A percentile compares a stretch with the other conserved stretches of the same genome.
Conservation (phyloP, 2,888 invertebrate species). For the Heliconius ismenius region DNA sequence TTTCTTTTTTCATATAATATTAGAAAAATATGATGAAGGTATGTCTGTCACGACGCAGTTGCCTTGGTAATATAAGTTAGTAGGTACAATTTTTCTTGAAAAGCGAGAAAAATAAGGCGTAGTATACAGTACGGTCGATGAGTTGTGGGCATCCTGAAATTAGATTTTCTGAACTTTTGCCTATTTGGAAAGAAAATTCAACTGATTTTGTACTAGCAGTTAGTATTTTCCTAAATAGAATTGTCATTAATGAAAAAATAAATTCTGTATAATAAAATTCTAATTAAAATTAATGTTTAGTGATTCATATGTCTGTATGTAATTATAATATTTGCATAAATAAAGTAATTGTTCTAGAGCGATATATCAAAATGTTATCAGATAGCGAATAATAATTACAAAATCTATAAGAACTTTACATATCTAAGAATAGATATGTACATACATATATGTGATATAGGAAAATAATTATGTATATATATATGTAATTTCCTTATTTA, state of each 20-base stretch:
- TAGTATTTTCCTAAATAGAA: too few species aligned
- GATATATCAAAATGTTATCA: neutral
- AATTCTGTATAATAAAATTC: too few species aligned
- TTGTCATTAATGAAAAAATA: too few species aligned
- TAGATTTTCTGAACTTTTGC: too few species aligned
- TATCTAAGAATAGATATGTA: neutral
- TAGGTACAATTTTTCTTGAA: neutral
- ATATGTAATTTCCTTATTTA: neutral
- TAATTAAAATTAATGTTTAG: neutral
- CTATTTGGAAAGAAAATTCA: too few species aligned
- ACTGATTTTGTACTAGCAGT: too few species aligned
- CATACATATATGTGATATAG: neutral
- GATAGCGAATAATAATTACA: neutral
- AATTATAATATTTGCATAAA: neutral
- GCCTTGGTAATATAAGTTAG: neutral
- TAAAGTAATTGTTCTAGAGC: neutral
- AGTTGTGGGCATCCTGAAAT: too few species aligned
- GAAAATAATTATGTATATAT: too few species aligned
- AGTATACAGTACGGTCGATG: too few species aligned
- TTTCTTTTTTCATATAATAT: conserved; percentile 1
- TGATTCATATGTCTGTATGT: neutral
- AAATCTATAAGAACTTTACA: neutral
- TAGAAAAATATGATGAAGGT: neutral
- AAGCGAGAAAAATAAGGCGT: too few species aligned
- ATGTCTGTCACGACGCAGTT: neutral